A percentile compares a stretch with the other conserved stretches of the same genome.
phyloP scores from a whole-genome alignment of 2,113 vertebrate genomes.

The Ageneiosus marmoratus region DNA sequence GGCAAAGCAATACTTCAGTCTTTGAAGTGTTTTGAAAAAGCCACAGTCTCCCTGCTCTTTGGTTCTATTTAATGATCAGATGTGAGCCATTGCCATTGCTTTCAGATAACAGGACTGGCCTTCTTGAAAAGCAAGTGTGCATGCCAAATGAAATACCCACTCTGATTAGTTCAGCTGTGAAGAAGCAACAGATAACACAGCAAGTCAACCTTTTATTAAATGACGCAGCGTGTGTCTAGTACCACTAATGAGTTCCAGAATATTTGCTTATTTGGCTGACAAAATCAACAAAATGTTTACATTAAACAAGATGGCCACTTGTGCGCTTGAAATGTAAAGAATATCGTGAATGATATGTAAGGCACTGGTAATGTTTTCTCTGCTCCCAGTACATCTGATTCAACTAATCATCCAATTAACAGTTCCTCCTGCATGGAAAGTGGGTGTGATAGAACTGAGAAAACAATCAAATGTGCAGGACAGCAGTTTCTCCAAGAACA shows the following conservation, averaged over 20 bases:
- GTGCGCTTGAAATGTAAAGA: neutral
- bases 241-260: neutral
- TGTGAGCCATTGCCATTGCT: conserved; percentile 43
- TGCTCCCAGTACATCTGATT: neutral
- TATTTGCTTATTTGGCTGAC: neutral
- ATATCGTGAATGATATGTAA: neutral
- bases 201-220: conserved; percentile 30
- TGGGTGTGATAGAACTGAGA: neutral
- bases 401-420: neutral
- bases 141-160: conserved; percentile 39
- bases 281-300: neutral
- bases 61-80: conserved; percentile 54
- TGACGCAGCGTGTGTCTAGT: neutral
- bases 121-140: conserved; percentile 36
- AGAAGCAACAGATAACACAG: conserved; percentile 17
- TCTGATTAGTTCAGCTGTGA: conserved; percentile 31
- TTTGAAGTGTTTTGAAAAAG: conserved; percentile 43
- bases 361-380: neutral
- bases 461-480: neutral
- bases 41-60: conserved; percentile 39
- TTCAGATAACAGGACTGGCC: conserved; percentile 41
- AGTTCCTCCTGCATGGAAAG: neutral
- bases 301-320: neutral
- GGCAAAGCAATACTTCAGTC: conserved; percentile 48
- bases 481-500: neutral